Evolutionary conservation across 2,797 vertebrate species (phyloP).

Genomic region (Zalophus californianus): DNA sequence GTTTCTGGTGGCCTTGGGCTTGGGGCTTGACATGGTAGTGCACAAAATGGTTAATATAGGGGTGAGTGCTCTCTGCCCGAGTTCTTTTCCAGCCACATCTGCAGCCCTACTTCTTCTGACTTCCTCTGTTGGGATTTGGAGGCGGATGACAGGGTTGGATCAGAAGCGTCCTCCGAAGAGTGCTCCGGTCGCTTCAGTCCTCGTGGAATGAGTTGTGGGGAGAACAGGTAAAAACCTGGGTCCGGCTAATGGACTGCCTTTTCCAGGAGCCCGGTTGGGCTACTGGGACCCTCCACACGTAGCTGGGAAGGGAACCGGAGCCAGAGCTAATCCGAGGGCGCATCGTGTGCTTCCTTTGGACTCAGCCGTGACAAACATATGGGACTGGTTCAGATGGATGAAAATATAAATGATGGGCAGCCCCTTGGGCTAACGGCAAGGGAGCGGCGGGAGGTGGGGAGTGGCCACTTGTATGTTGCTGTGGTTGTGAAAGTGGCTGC

Average conservation of each 20-base stretch:
- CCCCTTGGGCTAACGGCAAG: accelerated
- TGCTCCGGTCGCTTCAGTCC: neutral
- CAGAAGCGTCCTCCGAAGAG: neutral
- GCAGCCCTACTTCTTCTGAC: neutral
- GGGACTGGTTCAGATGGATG: no score
- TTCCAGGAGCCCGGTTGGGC: accelerated
- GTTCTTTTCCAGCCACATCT: neutral
- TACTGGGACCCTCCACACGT: accelerated
- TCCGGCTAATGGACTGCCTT: accelerated
- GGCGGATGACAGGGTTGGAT: neutral
- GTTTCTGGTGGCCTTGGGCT: neutral
- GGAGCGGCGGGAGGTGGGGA: no score
- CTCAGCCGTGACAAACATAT: accelerated
- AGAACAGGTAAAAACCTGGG: neutral
- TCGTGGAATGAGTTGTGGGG: neutral
- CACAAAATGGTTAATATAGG: no score
- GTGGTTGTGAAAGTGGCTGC: no score
- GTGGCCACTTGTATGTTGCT: accelerated
- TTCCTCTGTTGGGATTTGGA: neutral
- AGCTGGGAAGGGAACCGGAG: neutral
- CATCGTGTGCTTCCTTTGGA: neutral
- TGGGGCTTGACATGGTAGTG: neutral
- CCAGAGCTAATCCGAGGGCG: neutral
- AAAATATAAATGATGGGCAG: no score
- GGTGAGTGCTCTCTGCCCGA: accelerated